Evolutionary conservation across 2,113 vertebrate species (phyloP).

Genomic region (Reinhardtius hippoglossoides): DNA sequence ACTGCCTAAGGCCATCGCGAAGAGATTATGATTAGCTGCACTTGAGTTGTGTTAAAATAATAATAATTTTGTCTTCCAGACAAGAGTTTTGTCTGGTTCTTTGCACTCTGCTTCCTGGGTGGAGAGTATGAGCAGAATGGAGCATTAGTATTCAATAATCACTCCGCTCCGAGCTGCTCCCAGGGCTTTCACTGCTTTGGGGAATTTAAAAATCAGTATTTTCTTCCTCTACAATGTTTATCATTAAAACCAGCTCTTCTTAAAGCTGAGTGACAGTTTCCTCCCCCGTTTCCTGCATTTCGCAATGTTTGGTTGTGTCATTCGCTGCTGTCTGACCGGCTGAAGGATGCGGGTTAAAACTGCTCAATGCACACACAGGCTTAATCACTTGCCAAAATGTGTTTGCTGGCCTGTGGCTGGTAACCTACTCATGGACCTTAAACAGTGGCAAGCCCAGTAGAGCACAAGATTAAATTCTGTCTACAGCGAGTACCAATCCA

Average conservation of each 20-base stretch:
- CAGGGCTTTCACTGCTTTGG: constrained; percentile 6
- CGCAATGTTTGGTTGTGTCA: background rate
- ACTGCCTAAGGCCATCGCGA: constrained; percentile 7
- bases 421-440: background rate
- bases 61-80: constrained; percentile 38
- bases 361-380: constrained; percentile 1
- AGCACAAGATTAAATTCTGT: background rate
- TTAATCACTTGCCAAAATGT: background rate
- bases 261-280: background rate
- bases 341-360: background rate
- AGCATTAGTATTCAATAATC: constrained; percentile 30
- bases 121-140: constrained; percentile 7
- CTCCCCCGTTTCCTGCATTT: background rate
- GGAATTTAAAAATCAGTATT: constrained; percentile 5
- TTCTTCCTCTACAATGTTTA: constrained; percentile 5
- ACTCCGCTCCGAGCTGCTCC: constrained; percentile 5
- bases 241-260: constrained; percentile 9
- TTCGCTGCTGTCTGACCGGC: background rate
- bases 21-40: constrained; percentile 38
- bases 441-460: background rate
- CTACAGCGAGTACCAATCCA: no score
- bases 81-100: constrained; percentile 18
- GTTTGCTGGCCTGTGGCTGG: background rate
- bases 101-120: constrained; percentile 8
- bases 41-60: constrained; percentile 41